Percentiles rank a stretch among this genome's conserved stretches.
Conservation (phyloP, 37 sponge, comb jelly and placozoan species). For the Geodia barretti region DNA sequence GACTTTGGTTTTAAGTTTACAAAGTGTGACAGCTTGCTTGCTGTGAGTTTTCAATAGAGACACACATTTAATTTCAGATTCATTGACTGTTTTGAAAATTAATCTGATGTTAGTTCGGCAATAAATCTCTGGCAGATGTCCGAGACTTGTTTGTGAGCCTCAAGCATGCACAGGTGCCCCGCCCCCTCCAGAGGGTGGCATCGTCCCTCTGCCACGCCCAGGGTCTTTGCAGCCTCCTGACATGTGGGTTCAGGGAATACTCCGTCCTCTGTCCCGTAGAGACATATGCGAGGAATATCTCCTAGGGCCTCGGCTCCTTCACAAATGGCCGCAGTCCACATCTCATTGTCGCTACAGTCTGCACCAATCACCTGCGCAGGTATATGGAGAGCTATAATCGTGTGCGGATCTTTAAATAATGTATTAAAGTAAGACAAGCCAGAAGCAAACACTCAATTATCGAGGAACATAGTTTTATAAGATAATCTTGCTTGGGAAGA, state of each 20-base stretch:
- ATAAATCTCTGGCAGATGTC: slow-evolving; percentile 20
- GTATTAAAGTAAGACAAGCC: too few species aligned
- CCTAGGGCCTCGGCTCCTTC: slow-evolving; percentile 16
- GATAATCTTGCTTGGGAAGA: background rate
- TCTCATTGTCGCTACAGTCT: slow-evolving; percentile 29
- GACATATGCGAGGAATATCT: slow-evolving; percentile 3
- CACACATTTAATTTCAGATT: too few species aligned
- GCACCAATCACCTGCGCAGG: slow-evolving; percentile 7
- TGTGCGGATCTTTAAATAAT: too few species aligned
- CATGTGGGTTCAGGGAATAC: slow-evolving; percentile 36
- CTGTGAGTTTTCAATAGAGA: too few species aligned
- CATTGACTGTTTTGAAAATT: too few species aligned
- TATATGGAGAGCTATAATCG: too few species aligned
- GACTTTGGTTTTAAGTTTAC: too few species aligned
- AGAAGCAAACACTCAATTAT: too few species aligned
- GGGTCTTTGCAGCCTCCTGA: background rate
- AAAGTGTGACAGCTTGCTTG: too few species aligned
- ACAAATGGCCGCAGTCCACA: slow-evolving; percentile 32
- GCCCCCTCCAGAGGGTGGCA: slow-evolving; percentile 31
- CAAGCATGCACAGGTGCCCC: slow-evolving; percentile 68
- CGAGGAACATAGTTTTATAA: background rate
- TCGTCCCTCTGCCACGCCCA: slow-evolving; percentile 27
- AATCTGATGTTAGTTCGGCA: background rate
- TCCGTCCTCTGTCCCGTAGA: slow-evolving; percentile 49
- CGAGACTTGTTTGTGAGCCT: slow-evolving; percentile 37